phyloP scores from a whole-genome alignment of 2,797 vertebrate genomes.

The Syndactyla subalaris region DNA sequence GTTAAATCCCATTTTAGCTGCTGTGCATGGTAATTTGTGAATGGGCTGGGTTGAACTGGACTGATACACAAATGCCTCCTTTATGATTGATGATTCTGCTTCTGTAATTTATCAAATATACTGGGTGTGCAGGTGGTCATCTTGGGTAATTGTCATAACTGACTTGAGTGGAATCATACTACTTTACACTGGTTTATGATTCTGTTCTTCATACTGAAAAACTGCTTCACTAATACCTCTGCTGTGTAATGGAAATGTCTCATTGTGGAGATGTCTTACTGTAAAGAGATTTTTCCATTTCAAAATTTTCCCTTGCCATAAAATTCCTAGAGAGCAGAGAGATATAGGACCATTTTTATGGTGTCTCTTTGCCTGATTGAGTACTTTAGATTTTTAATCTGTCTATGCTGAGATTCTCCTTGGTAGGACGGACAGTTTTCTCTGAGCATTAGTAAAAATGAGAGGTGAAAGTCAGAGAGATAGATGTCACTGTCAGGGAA shows the following conservation, averaged over 20 bases:
- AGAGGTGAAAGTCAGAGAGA: constrained; percentile 52
- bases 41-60: constrained; percentile 16
- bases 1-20: constrained; percentile 59
- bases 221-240: constrained; percentile 20
- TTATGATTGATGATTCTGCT: background rate
- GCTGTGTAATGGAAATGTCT: constrained; percentile 20
- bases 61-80: background rate
- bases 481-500: constrained; percentile 36
- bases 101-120: background rate
- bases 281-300: background rate
- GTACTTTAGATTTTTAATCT: constrained; percentile 38
- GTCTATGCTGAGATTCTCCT: constrained; percentile 25
- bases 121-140: background rate
- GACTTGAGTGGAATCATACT: background rate
- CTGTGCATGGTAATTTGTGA: constrained; percentile 25
- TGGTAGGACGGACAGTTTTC: constrained; percentile 4
- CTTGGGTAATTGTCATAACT: background rate
- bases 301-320: background rate
- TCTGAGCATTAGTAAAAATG: constrained; percentile 26
- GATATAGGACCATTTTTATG: background rate
- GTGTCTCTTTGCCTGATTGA: background rate
- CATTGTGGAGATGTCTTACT: constrained; percentile 6
- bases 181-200: background rate
- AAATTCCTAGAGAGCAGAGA: background rate
- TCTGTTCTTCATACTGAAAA: background rate